These are phyloP conservation scores for Lycia hirtaria DNA, from an alignment of 2,888 invertebrate species.

Conservation along the genomic window DNA sequence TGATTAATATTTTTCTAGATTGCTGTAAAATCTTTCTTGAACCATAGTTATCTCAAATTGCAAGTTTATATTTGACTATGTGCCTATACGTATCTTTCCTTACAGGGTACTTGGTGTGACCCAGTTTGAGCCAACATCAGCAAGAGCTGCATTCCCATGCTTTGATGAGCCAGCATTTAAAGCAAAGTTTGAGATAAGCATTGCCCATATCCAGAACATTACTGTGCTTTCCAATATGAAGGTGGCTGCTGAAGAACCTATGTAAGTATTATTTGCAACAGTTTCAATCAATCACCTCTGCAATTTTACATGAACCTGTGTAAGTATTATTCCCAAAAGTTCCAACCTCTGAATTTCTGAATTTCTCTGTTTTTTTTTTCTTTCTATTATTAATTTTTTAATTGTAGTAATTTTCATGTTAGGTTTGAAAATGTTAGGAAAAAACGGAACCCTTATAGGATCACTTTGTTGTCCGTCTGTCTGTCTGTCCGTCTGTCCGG, in stretches of 20 bases:
- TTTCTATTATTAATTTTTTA: too few species aligned
- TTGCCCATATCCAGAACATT: constrained; percentile 87
- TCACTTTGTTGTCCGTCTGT: too few species aligned
- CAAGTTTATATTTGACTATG: constrained; percentile 10
- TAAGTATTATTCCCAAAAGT: neutral
- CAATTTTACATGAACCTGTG: neutral
- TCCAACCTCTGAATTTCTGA: too few species aligned
- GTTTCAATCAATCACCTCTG: neutral
- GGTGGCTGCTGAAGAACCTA: constrained; percentile 76
- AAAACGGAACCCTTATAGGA: too few species aligned
- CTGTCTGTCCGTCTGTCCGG: too few species aligned
- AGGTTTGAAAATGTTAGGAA: too few species aligned
- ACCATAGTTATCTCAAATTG: neutral
- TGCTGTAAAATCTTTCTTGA: neutral
- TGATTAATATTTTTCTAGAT: too few species aligned
- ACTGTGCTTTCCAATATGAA: constrained; percentile 90
- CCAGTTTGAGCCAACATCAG: constrained; percentile 88
- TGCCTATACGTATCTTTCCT: constrained; percentile 30
- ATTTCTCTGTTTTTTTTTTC: too few species aligned
- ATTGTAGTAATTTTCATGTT: too few species aligned
- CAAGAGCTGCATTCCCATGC: constrained; percentile 89
- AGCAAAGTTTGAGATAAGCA: constrained; percentile 90
- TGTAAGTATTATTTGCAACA: constrained; percentile 68
- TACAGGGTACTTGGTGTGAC: constrained; percentile 87
- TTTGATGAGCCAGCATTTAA: constrained; percentile 92